Evolutionary conservation across 2,797 vertebrate genomes (phyloP).

Genomic region (Siniperca scherzeri): DNA sequence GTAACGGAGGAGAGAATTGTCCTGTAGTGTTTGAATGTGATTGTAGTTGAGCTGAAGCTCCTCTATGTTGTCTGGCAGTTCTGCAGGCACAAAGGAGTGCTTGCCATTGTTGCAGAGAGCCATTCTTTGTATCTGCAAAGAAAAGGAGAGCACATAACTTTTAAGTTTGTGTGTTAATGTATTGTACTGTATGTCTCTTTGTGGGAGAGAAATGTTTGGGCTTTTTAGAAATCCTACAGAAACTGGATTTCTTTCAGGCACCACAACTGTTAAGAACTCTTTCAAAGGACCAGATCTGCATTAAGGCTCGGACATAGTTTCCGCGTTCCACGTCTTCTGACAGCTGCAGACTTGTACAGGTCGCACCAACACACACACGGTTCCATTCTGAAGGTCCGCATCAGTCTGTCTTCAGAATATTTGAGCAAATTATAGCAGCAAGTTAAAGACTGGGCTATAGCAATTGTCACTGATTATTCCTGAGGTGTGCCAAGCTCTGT

Average conservation of each 20-base stretch:
- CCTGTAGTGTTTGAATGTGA: conserved; percentile 85
- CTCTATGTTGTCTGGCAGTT: conserved; percentile 77
- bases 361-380: too few relatives aligned
- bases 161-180: neutral
- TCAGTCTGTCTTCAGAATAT: too few relatives aligned
- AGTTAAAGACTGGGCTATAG: too few relatives aligned
- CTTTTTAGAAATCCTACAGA: neutral
- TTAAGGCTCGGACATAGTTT: neutral
- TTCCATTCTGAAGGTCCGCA: too few relatives aligned
- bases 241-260: neutral
- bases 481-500: too few relatives aligned
- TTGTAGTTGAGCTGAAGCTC: conserved; percentile 92
- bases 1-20: conserved; percentile 85
- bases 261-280: neutral
- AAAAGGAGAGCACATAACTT: conserved; percentile 25
- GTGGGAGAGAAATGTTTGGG: neutral
- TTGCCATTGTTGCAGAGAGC: conserved; percentile 84
- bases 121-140: conserved; percentile 83
- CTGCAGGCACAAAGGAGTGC: conserved; percentile 83
- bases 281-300: neutral
- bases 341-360: too few relatives aligned
- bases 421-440: too few relatives aligned
- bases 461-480: too few relatives aligned
- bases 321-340: too few relatives aligned
- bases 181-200: neutral